Evolutionary conservation across 2,113 vertebrate species (phyloP), one percentile per base, ranked within the genome.

Genomic region (Polypterus senegalus): DNA sequence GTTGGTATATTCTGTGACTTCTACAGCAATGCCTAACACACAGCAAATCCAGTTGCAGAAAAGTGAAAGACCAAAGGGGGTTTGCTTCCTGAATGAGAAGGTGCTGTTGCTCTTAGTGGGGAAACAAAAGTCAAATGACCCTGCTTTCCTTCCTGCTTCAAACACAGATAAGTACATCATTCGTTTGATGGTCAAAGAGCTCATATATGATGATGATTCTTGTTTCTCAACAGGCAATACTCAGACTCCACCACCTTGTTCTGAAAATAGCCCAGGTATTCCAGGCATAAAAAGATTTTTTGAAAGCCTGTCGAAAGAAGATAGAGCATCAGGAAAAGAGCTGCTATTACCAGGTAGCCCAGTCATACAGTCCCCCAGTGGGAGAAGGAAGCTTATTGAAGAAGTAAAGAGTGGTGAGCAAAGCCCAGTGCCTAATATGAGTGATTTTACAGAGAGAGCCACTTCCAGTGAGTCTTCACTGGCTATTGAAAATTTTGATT

Each of bases 11-110:
- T 86, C 89, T 3, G 79, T 97, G 67, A 83, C 79, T 7, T 76
- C 84, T 0, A 87, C 89, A 1, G 80, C 67, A 52, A 85, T 92
- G 76, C 87, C 90, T n/a, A 92, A 90, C 63, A 83, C 89, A 58
- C 92, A 95, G 70, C 90, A 92, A 67, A 90, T 99, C 71, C 89
- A 88, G 1, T 79, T 99, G 47, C 89, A 92, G 73, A 80, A 80
- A 27, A 87, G 77, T 0, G 95, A 98, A 67, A 85, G 89, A 54
- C 94, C 94, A 1, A 99, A 99, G 76, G 96, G 96, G 1, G 61
- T 97, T 2, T 92, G 91, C 69, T 99, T 98, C 73, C 78, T 97
- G 68, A 89, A 76, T 11, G 85, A 91, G 57, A 91, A 85, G 71
- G 78, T 88, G 61, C 77, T 98, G 69, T 63, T 99, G 54, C 72